Percentiles rank a stretch among this genome's conserved stretches.
Evolutionary conservation across 2,797 vertebrate species (phyloP).

Genomic region (Onychomys leucogaster): DNA sequence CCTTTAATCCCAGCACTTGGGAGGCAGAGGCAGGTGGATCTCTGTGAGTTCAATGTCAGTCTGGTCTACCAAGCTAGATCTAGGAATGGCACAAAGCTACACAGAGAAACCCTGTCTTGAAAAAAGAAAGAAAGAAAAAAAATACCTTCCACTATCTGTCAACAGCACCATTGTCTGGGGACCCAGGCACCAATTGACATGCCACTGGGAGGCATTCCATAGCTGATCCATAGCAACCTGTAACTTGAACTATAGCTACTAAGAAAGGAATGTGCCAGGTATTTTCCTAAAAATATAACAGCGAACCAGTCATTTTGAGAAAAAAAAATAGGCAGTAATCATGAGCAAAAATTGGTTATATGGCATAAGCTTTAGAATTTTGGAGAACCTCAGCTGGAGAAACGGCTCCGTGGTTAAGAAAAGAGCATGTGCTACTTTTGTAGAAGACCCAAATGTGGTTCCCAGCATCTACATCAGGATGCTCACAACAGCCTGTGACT

Average conservation of each 20-base stretch:
- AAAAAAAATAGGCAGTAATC: neutral
- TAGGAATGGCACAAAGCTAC: too few relatives aligned
- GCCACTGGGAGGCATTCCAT: too few relatives aligned
- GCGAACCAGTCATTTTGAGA: neutral
- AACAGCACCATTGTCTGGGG: neutral
- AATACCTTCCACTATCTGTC: neutral
- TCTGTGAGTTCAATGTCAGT: too few relatives aligned
- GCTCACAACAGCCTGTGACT: neutral
- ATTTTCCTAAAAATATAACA: neutral
- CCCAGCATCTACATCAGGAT: neutral
- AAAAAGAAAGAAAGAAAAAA: too few relatives aligned
- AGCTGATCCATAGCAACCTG: neutral
- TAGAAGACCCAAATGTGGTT: neutral
- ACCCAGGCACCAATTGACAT: neutral
- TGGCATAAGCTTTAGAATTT: neutral
- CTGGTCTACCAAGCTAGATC: too few relatives aligned
- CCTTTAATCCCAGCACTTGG: too few relatives aligned
- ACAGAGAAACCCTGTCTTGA: too few relatives aligned
- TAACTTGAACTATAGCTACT: fast-evolving
- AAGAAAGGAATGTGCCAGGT: neutral
- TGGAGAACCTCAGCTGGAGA: neutral
- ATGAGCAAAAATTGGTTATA: neutral
- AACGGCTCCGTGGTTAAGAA: neutral
- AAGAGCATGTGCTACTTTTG: neutral
- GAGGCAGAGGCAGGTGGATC: too few relatives aligned